These are phyloP conservation scores for Gymnothorax javanicus DNA, from an alignment of 2,797 vertebrate genomes.

Conservation along the genomic window DNA sequence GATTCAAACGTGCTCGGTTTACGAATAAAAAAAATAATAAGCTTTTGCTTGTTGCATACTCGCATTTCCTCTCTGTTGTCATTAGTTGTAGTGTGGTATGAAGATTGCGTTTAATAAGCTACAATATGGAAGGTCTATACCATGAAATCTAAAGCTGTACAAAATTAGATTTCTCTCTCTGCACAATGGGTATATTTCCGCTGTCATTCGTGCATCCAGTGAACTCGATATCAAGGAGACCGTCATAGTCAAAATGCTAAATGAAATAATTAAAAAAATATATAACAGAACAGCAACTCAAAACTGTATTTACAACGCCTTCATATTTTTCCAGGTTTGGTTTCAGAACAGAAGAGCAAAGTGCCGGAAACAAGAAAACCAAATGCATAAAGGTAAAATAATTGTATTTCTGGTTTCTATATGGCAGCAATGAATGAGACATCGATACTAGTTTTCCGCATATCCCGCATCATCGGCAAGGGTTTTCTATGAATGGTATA, in stretches of 20 bases:
- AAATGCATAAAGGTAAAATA: constrained; percentile 95
- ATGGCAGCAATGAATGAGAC: not conserved
- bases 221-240: not conserved
- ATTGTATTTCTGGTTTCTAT: not conserved
- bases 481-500: not conserved
- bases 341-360: constrained; percentile 98
- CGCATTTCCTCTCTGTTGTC: not conserved
- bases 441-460: not conserved
- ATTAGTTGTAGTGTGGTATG: not conserved
- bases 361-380: constrained; percentile 96
- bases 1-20: not conserved
- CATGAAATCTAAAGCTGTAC: too few species aligned
- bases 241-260: not conserved
- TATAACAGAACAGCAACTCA: not conserved
- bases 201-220: not conserved
- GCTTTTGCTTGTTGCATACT: not conserved
- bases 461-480: not conserved
- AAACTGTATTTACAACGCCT: not conserved
- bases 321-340: constrained; percentile 81
- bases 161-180: not conserved
- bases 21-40: not conserved
- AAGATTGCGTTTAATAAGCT: too few species aligned
- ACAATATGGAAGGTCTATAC: too few species aligned
- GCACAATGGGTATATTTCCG: not conserved
- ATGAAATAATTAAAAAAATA: not conserved